Evolutionary conservation across 2,113 vertebrate species (phyloP), one percentile per base, ranked within the genome.

Genomic region (Lethenteron reissneri): DNA sequence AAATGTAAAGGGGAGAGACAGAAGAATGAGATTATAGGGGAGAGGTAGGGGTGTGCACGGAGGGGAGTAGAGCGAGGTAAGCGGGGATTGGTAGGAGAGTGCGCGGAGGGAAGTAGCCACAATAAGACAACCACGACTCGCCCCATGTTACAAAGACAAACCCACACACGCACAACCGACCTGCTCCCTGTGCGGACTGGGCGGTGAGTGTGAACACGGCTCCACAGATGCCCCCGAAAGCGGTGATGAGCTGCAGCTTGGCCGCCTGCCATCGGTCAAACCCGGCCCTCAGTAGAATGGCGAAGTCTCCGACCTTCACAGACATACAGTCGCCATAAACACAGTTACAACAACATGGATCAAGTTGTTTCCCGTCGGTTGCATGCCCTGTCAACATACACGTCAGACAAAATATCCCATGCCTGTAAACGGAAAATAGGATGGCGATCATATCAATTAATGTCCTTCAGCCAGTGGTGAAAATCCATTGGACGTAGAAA

Each of bases 181-280:
- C 92, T 82, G 88, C 83, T 72, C 87, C 88, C 79, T 91, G 86
- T 70, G 90, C 87, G 60, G 91, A 92, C 78, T 96, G 89, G 56
- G 85, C 78, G 57, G 85, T 94, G 74, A 97, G 84, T 71, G 90
- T 90, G 58, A 96, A 92, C 77, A 85, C 84, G 57, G 90, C 85
- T 8, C 94, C 94, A 56, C 96, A 77, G 71, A 99, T 80, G 58
- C 91, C 92, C 2, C 91, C 89, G 72, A 95, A 76, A 0, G 94
- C 90, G 2, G 94, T 99, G 15, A 79, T 88, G 74, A 97, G 81
- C 83, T 99, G 94, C 85, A 99, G 85, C 76, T 89, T 89, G 73
- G 90, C 90, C 8, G 94, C 94, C 12, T 88, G 96, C 90, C 92
- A 94, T 58, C 87, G 86, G 77, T 99, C 92, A 76, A 99, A 99